Base-by-base conservation (phyloP, 2,113 vertebrate species). In the Uropsilus gracilis region DNA sequence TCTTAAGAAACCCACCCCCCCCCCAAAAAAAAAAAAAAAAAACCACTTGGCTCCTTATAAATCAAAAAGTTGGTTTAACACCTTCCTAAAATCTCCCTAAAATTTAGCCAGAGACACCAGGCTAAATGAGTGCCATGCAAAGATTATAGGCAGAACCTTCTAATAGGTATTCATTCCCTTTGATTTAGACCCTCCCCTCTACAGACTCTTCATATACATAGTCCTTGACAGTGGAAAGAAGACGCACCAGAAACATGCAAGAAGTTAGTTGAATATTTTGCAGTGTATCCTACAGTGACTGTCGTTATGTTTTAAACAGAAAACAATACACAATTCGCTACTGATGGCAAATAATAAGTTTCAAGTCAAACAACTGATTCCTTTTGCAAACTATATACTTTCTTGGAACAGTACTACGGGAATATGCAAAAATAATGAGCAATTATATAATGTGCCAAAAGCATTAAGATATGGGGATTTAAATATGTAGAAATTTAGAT, bases 261-360 rank as follows among this genome's bases (percentile, higher is more conserved):
- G 30, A 63, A 76, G 64, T 30, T 37, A 59, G 55, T 17, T 76
- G 63, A 46, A 42, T n/a, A 24, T 55, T n/a, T 46, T 88, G 20
- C 55, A 92, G 48, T 46, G 17, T 69, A 9, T 86, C 50, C n/a
- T 26, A n/a, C 75, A 64, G 8, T 30, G 64, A 26, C 34, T 46
- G 68, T 66, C 46, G 85, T 12, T 50, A 69, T 78, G 34, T 84
- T 94, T 95, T 75, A 91, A 86, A 86, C 87, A 94, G 22, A 90
- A 72, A 85, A 66, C 59, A 61, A 71, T 44, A 20, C 14, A 42
- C 28, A 55, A 66, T 18, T 16, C 2, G 7, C 6, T 88, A 5
- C 22, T 50, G 30, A 37, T 32, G 37, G 9, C 17, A 68, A 39
- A 81, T 4, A 57, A 4, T 16, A 87, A 91, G 17, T 42, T 77